phyloP scores from a whole-genome alignment of 2,113 vertebrate species.

The Sturnira hondurensis region DNA sequence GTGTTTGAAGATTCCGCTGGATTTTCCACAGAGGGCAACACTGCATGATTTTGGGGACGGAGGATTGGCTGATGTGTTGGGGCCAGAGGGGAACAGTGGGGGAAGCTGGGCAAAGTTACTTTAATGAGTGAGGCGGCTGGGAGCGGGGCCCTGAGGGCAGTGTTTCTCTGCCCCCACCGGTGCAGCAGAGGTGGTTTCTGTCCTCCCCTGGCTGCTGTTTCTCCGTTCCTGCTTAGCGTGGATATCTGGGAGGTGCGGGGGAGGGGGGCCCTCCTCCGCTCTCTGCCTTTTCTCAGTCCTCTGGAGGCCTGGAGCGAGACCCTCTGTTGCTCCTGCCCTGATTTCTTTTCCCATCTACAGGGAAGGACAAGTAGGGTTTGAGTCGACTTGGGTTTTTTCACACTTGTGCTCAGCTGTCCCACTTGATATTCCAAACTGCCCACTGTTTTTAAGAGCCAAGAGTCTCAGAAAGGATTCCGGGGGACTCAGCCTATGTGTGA shows the following conservation, averaged over 20 bases:
- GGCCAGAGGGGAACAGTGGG: neutral
- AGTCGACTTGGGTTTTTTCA: neutral
- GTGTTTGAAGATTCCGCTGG: neutral
- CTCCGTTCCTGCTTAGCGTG: neutral
- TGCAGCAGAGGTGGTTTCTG: neutral
- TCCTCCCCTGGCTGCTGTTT: neutral
- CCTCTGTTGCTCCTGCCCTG: neutral
- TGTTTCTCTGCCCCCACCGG: neutral
- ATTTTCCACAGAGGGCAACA: neutral
- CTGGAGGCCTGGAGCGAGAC: neutral
- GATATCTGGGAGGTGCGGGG: neutral
- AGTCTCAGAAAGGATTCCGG: neutral
- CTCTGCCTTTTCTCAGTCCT: neutral
- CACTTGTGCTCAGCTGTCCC: neutral
- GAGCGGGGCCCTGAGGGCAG: neutral
- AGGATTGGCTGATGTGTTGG: neutral
- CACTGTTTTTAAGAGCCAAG: neutral
- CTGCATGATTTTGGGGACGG: neutral
- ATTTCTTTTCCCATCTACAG: neutral
- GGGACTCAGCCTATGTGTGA: neutral
- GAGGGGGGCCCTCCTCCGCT: too few relatives aligned
- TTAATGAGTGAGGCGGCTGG: neutral
- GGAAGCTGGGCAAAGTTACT: neutral
- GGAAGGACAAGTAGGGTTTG: neutral
- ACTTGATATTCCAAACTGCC: neutral